Evolutionary conservation across 2,113 vertebrate species (phyloP), one percentile per base, ranked within the genome.

Genomic region (Rhinoptilus africanus): DNA sequence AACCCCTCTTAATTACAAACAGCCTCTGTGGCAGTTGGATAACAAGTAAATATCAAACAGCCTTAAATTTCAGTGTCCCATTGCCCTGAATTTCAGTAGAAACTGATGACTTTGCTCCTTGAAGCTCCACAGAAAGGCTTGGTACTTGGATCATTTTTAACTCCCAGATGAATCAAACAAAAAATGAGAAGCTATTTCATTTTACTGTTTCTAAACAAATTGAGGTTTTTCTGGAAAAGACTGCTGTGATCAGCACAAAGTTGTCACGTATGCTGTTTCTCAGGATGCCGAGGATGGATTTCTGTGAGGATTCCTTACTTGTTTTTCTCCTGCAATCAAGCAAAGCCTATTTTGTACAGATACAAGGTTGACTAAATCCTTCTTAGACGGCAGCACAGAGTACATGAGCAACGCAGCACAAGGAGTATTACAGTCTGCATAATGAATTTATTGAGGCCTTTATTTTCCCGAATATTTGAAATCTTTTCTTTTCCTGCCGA

Each of bases 391-490:
- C 88, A 93, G 79, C 92, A 92, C 57, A 85, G 79, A 95, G 87
- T n/a, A 86, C 22, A 93, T 19, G 56, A 89, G 95, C 50, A 77
- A 74, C 9, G 72, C 62, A 92, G 62, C 69, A 37, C 74, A 89
- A 75, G 47, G 14, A 77, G 84, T 15, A 95, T 95, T 85, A 97
- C 84, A 89, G 73, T 37, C 89, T 81, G 91, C 89, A 88, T 92
- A 92, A 86, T 47, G 85, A 92, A 94, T 83, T 76, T 89, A 92
- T 77, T 51, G 62, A 96, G 60, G 47, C 54, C 84, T 97, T 96
- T 96, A 30, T 93, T 95, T 97, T 96, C 88, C 90, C 72, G 85
- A 69, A 83, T 88, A 71, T 95, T 93, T 96, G 48, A 88, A 97
- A 96, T 74, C 67, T 95, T 94, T 97, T 96, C 28, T 96, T 97